Evolutionary conservation across 2,113 vertebrate species (phyloP).

Genomic region (Labrus mixtus): DNA sequence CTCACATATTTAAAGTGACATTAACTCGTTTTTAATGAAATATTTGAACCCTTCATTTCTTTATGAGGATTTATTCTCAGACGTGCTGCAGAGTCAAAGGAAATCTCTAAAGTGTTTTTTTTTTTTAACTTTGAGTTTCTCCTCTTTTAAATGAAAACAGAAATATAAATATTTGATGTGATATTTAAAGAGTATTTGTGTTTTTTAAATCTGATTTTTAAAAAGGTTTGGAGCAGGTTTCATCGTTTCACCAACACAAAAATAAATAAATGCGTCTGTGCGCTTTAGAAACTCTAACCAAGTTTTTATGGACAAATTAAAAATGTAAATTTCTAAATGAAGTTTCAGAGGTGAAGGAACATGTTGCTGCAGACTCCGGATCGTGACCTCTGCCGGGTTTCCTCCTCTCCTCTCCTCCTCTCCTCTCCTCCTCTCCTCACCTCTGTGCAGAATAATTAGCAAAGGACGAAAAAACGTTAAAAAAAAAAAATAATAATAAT

Average conservation of each 20-base stretch:
- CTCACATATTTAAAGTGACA: neutral
- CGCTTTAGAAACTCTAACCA: no score
- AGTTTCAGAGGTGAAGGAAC: no score
- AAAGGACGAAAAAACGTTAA: no score
- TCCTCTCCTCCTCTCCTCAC: no score
- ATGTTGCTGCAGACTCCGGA: neutral
- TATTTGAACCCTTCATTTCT: neutral
- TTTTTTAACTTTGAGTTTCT: neutral
- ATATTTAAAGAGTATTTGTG: neutral
- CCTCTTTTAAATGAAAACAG: neutral
- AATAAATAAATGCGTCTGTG: no score
- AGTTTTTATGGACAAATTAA: no score
- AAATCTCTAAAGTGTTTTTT: neutral
- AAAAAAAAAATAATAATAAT: no score
- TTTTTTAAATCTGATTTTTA: neutral
- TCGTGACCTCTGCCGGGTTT: constrained; percentile 39
- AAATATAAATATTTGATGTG: no score
- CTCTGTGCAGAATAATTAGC: no score
- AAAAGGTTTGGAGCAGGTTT: no score
- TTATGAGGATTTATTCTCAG: neutral
- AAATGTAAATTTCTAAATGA: no score
- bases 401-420: neutral
- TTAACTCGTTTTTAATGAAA: fast-evolving
- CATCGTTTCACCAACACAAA: no score
- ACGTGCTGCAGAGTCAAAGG: neutral